Evolutionary conservation across 2,113 vertebrate species (phyloP).

Genomic region (Notothenia coriiceps): DNA sequence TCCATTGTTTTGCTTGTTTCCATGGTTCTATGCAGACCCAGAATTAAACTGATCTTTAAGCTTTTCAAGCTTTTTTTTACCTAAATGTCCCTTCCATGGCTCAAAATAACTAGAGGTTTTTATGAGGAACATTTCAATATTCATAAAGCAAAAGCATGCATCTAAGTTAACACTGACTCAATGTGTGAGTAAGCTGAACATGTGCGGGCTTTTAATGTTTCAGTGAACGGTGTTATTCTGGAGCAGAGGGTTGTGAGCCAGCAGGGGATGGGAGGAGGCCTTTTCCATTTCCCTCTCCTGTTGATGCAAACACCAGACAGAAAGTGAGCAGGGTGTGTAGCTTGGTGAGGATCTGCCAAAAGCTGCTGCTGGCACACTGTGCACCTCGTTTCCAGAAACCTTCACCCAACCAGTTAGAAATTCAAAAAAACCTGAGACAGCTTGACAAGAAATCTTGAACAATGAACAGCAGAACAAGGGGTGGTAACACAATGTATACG

Average conservation of each 20-base stretch:
- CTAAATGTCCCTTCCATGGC: too few species aligned
- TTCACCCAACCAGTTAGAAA: conserved; percentile 12
- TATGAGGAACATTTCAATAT: background rate
- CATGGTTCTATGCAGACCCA: too few species aligned
- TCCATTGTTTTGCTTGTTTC: too few species aligned
- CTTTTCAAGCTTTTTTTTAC: too few species aligned
- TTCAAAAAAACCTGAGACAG: background rate
- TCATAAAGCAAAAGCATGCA: background rate
- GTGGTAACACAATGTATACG: background rate
- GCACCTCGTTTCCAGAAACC: conserved; percentile 6
- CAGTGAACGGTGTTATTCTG: conserved; percentile 41
- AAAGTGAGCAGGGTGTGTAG: background rate
- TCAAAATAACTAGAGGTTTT: too few species aligned
- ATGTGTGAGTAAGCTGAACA: background rate
- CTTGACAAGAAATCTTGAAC: background rate
- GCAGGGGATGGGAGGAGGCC: conserved; percentile 13
- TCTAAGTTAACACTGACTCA: background rate
- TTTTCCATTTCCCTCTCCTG: conserved; percentile 42
- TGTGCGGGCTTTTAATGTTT: conserved; percentile 1
- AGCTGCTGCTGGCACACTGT: background rate
- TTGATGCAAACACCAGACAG: conserved; percentile 17
- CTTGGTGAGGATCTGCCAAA: background rate
- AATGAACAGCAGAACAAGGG: background rate
- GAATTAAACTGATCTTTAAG: too few species aligned
- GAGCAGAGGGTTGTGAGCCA: conserved; percentile 17